These are phyloP conservation scores for Urocyon cinereoargenteus DNA, from an alignment of 2,797 vertebrate species.

Conservation along the genomic window DNA sequence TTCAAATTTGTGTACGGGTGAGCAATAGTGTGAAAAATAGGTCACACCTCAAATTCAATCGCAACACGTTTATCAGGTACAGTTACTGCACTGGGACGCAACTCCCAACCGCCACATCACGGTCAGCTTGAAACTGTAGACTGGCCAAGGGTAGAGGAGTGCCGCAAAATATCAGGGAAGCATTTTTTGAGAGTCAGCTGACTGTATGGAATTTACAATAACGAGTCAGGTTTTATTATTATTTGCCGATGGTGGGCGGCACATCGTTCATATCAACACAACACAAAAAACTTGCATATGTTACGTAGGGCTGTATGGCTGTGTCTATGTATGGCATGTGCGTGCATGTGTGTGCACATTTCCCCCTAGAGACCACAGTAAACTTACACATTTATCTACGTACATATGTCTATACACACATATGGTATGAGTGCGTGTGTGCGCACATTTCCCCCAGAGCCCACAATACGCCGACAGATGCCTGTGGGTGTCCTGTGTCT, in stretches of 20 bases:
- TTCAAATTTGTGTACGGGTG: neutral
- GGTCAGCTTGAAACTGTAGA: neutral
- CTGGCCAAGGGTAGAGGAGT: neutral
- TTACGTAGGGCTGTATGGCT: neutral
- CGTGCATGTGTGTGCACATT: neutral
- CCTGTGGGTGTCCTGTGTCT: too few relatives aligned
- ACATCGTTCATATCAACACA: neutral
- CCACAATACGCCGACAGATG: neutral
- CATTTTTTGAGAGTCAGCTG: neutral
- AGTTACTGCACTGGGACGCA: neutral
- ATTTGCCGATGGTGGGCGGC: neutral
- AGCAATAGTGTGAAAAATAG: neutral
- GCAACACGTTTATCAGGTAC: neutral
- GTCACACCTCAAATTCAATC: neutral
- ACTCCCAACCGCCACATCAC: neutral
- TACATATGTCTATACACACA: neutral
- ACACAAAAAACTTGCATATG: neutral
- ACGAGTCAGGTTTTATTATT: neutral
- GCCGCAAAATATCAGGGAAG: neutral
- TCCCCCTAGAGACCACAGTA: neutral
- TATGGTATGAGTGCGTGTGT: neutral
- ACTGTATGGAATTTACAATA: neutral
- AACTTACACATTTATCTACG: neutral
- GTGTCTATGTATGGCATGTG: neutral
- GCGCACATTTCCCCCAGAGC: neutral